Conservation (phyloP, 2,797 vertebrate species). For the Lacerta viridis region DNA sequence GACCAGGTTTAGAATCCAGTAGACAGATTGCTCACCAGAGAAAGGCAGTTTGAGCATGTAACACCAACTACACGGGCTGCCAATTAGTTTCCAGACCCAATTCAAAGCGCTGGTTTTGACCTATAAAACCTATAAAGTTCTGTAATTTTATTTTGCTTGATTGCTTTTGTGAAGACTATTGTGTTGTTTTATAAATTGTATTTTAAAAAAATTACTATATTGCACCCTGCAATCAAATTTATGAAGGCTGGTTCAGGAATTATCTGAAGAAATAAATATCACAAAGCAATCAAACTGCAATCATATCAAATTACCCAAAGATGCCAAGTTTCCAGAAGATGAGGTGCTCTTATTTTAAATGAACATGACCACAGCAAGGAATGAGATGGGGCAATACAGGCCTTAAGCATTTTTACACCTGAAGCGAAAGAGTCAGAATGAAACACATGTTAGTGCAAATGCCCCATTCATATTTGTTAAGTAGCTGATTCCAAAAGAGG, state of each 20-base stretch:
- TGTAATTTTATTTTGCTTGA: not conserved
- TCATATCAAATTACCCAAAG: not conserved
- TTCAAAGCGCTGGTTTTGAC: no score
- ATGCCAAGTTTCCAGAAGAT: not conserved
- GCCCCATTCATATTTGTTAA: not conserved
- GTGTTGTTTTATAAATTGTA: not conserved
- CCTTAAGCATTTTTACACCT: slow-evolving; percentile 9
- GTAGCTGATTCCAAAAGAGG: not conserved
- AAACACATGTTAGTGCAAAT: not conserved
- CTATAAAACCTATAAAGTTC: no score
- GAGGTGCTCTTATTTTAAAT: not conserved
- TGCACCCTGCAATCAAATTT: not conserved
- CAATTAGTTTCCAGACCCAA: no score
- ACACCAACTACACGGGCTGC: no score
- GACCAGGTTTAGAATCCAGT: no score
- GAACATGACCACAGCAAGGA: not conserved
- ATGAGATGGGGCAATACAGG: not conserved
- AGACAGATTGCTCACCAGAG: no score
- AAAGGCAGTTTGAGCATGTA: no score
- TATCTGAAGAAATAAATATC: not conserved
- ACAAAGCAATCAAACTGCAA: not conserved
- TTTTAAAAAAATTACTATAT: not conserved
- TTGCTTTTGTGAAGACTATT: not conserved
- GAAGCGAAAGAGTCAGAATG: not conserved
- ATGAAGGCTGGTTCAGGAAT: not conserved